These are phyloP conservation scores for Spisula subtruncata DNA, from an alignment of 2,888 invertebrate species.

Conservation along the genomic window DNA sequence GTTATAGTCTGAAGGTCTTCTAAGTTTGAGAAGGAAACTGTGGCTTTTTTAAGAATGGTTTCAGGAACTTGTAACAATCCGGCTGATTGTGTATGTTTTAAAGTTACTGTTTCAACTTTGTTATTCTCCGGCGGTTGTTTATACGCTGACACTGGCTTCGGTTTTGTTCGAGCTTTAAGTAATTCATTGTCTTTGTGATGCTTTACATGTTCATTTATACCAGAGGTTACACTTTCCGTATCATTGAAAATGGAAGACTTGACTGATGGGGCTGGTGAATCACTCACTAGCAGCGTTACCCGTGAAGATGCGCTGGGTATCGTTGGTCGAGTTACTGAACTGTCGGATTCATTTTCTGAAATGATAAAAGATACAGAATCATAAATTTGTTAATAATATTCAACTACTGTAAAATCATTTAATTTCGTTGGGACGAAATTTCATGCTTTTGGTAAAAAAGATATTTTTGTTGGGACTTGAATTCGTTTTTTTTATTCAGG, in stretches of 20 bases:
- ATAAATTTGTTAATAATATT: no score
- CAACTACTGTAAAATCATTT: no score
- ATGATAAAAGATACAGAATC: background rate
- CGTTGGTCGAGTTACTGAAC: slow-evolving; percentile 53
- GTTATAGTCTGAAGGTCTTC: slow-evolving; percentile 60
- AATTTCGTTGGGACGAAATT: no score
- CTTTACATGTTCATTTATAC: slow-evolving; percentile 9
- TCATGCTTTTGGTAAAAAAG: no score
- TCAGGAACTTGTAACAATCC: slow-evolving; percentile 46
- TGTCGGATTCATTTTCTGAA: slow-evolving; percentile 70
- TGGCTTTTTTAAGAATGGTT: slow-evolving; percentile 41
- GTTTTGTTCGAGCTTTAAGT: background rate
- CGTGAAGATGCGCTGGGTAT: background rate
- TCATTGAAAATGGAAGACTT: slow-evolving; percentile 55
- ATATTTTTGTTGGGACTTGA: no score
- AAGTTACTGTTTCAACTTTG: background rate
- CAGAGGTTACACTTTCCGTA: slow-evolving; percentile 20
- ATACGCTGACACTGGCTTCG: slow-evolving; percentile 33
- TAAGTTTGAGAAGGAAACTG: slow-evolving; percentile 66
- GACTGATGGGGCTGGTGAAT: slow-evolving; percentile 39
- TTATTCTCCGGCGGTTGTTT: slow-evolving; percentile 30
- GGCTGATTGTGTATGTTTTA: slow-evolving; percentile 55
- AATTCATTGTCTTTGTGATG: slow-evolving; percentile 18
- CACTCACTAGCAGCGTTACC: slow-evolving; percentile 4
- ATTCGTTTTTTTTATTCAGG: no score